Evolutionary conservation across 2,113 vertebrate genomes (phyloP).

Genomic region (Lucifuga dentata): DNA sequence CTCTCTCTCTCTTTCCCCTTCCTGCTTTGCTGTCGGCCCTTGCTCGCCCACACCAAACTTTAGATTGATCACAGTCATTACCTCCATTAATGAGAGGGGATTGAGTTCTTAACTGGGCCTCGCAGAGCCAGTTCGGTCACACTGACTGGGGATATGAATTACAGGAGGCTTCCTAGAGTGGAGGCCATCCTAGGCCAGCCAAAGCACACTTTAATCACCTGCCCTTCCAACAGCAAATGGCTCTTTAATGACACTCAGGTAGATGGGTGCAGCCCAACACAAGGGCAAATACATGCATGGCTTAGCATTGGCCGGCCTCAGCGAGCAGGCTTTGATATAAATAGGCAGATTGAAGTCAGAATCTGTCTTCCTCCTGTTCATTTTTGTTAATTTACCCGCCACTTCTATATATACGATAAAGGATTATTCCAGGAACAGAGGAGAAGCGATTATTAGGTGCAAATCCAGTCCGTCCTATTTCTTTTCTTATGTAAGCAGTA

Average conservation of each 20-base stretch:
- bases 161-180: conserved; percentile 66
- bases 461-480: no score
- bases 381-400: neutral
- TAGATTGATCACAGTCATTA: conserved; percentile 85
- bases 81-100: conserved; percentile 81
- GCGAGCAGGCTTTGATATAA: conserved; percentile 3
- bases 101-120: conserved; percentile 78
- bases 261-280: conserved; percentile 56
- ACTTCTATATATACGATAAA: neutral
- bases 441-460: no score
- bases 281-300: conserved; percentile 60
- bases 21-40: conserved; percentile 35
- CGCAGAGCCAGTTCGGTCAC: conserved; percentile 71
- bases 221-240: conserved; percentile 70
- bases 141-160: conserved; percentile 73
- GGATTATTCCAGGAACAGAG: no score
- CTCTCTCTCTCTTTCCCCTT: neutral
- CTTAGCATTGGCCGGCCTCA: conserved; percentile 23
- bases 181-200: conserved; percentile 57
- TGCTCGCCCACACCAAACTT: conserved; percentile 52
- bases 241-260: conserved; percentile 67
- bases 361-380: neutral
- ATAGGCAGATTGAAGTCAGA: neutral
- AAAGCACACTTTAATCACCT: conserved; percentile 79
- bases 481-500: no score